phyloP scores from a whole-genome alignment of 2,888 invertebrate genomes.

The Campoplex capitator region DNA sequence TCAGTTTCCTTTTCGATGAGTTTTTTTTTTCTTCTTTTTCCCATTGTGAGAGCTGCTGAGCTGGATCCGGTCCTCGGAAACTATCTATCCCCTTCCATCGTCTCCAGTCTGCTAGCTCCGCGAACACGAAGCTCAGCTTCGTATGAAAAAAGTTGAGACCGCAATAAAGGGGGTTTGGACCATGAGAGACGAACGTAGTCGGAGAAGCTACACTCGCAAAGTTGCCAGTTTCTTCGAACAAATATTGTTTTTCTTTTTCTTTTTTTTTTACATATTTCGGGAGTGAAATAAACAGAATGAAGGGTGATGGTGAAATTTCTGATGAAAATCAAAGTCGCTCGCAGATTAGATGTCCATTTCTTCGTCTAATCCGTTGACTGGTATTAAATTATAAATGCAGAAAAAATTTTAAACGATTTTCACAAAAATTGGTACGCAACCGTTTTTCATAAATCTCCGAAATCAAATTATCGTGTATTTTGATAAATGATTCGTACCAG shows the following conservation, averaged over 20 bases:
- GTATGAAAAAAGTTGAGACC: slow-evolving; percentile 62
- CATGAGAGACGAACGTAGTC: slow-evolving; percentile 21
- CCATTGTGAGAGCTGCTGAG: not conserved
- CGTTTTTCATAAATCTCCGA: too few species aligned
- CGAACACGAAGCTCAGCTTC: slow-evolving; percentile 41
- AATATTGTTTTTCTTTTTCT: not conserved
- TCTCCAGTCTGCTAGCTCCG: slow-evolving; percentile 9
- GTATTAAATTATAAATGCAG: too few species aligned
- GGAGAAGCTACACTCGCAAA: not conserved
- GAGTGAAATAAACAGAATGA: not conserved
- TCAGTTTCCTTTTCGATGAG: not conserved
- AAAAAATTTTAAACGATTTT: too few species aligned
- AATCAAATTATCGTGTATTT: too few species aligned
- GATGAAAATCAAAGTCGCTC: not conserved
- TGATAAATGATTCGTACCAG: too few species aligned
- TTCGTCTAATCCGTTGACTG: too few species aligned
- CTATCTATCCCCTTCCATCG: slow-evolving; percentile 25
- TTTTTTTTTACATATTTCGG: not conserved
- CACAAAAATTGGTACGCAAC: too few species aligned
- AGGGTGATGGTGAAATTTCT: not conserved
- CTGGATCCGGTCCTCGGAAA: slow-evolving; percentile 27
- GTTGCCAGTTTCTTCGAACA: not conserved
- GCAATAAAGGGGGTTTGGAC: slow-evolving; percentile 52
- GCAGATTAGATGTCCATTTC: not conserved
- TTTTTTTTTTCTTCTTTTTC: not conserved